A percentile compares a stretch with the other conserved stretches of the same genome.
Conservation (phyloP, 2,888 invertebrate genomes). For the Pollenia angustigena region DNA sequence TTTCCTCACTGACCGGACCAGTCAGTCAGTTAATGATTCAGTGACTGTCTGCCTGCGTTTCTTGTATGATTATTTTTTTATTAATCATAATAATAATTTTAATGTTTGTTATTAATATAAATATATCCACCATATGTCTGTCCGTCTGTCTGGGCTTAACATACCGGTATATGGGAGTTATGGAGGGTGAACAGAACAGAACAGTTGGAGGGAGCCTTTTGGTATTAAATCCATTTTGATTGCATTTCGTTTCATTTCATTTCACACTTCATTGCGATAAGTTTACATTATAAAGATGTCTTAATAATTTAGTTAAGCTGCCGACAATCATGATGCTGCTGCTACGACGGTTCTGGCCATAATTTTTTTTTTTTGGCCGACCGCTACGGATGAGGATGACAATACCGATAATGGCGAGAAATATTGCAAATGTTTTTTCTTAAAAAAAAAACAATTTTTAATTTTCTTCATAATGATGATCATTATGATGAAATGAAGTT, state of each 20-base stretch:
- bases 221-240: slow-evolving; percentile 71
- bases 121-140: not conserved
- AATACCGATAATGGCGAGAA: slow-evolving; percentile 61
- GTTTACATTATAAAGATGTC: slow-evolving; percentile 81
- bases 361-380: slow-evolving; percentile 38
- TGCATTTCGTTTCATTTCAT: slow-evolving; percentile 77
- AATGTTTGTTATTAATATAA: slow-evolving; percentile 36
- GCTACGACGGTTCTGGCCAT: slow-evolving; percentile 78
- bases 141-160: not conserved
- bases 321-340: slow-evolving; percentile 71
- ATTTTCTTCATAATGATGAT: slow-evolving; percentile 26
- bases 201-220: slow-evolving; percentile 12
- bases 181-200: not conserved
- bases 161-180: not conserved
- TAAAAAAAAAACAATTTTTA: not conserved
- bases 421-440: slow-evolving; percentile 13
- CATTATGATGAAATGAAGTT: slow-evolving; percentile 50
- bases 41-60: not conserved
- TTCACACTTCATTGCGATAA: slow-evolving; percentile 83
- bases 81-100: slow-evolving; percentile 62
- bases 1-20: not conserved
- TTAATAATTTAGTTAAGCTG: slow-evolving; percentile 82
- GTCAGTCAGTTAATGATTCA: not conserved
- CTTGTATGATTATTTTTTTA: slow-evolving; percentile 30
- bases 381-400: slow-evolving; percentile 58